Percentiles rank a stretch among this genome's conserved stretches.
phyloP scores from a whole-genome alignment of 2,888 invertebrate genomes.

The Hetaerina titia region DNA sequence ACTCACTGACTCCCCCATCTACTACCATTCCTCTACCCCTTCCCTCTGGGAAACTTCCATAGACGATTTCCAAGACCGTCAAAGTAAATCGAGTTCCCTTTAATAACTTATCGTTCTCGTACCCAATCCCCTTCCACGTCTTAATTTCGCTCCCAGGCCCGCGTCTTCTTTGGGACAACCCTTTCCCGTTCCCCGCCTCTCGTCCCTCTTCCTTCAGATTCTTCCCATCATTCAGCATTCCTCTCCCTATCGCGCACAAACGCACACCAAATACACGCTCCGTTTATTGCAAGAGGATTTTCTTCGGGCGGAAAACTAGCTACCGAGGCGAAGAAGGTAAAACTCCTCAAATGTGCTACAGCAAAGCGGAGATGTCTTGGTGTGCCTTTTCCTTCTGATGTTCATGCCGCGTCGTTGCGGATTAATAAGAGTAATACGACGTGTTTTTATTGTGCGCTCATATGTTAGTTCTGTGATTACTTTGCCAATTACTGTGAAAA shows the following conservation, averaged over 20 bases:
- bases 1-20: neutral
- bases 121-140: neutral
- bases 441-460: neutral
- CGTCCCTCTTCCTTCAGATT: neutral
- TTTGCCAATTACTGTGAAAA: neutral
- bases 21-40: neutral
- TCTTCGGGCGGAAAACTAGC: neutral
- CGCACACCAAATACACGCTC: neutral
- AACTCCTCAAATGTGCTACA: neutral
- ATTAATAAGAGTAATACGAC: neutral
- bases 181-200: neutral
- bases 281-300: neutral
- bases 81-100: constrained; percentile 21
- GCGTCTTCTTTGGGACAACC: neutral
- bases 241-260: neutral
- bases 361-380: neutral
- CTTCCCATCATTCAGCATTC: constrained; percentile 32
- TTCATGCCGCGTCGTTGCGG: neutral
- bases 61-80: neutral
- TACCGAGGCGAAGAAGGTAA: neutral
- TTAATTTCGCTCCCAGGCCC: neutral
- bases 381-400: neutral
- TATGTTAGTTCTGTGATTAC: too few relatives aligned
- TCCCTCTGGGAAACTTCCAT: neutral
- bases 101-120: neutral